Percentiles rank a stretch among this genome's conserved stretches.
phyloP scores from a whole-genome alignment of 2,888 invertebrate genomes.

The Beris morrisii region DNA sequence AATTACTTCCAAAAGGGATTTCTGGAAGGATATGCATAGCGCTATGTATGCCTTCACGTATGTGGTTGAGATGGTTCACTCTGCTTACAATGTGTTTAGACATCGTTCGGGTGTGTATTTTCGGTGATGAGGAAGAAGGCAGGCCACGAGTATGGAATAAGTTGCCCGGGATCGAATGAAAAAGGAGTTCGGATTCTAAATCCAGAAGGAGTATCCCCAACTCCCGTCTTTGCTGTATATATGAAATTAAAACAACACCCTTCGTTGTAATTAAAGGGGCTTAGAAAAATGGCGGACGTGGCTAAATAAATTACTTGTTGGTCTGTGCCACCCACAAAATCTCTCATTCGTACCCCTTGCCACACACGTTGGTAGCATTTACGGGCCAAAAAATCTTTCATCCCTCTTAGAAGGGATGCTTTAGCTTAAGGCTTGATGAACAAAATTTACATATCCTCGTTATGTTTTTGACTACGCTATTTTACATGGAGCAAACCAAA shows the following conservation, averaged over 20 bases:
- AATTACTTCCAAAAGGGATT: conserved; percentile 38
- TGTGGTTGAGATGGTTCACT: conserved; percentile 28
- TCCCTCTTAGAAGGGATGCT: too few relatives aligned
- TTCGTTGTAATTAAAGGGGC: conserved; percentile 38
- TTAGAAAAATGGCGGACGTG: conserved; percentile 40
- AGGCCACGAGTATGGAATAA: neutral
- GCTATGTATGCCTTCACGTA: conserved; percentile 21
- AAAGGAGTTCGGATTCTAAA: conserved; percentile 28
- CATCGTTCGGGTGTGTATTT: neutral
- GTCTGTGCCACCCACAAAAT: conserved; percentile 22
- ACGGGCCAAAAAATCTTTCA: neutral
- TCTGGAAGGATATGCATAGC: conserved; percentile 28
- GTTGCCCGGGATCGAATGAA: neutral
- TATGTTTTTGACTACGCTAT: too few relatives aligned
- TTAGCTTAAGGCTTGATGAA: too few relatives aligned
- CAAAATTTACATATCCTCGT: too few relatives aligned
- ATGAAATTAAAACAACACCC: conserved; percentile 41
- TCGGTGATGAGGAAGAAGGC: conserved; percentile 8
- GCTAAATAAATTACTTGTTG: conserved; percentile 40
- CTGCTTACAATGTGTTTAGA: conserved; percentile 9
- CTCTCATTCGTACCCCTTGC: neutral
- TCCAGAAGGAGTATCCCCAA: conserved; percentile 21
- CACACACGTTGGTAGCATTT: neutral
- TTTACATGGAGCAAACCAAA: too few relatives aligned
- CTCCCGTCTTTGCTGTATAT: neutral